Evolutionary conservation across 2,113 vertebrate species (phyloP), one percentile per base, ranked within the genome.

Genomic region (Grammomys dolichurus): DNA sequence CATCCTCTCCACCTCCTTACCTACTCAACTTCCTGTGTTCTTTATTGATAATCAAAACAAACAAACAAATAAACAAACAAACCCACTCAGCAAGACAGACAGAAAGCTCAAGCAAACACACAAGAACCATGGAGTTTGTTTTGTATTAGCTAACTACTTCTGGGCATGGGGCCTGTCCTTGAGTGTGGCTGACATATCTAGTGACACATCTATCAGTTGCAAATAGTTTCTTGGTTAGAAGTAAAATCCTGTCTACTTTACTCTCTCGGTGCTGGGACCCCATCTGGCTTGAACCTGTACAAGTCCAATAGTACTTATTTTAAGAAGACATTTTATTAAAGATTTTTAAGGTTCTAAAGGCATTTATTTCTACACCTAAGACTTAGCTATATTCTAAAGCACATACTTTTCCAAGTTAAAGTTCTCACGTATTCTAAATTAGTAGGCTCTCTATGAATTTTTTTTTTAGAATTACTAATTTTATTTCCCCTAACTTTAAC

Each of bases 261-360:
- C 33, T 5, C 22, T 58, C 78, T 40, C 54, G 24, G 54, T 81
- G 33, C 54, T 81, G 54, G 48, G 51, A 80, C 77, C 9, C 48
- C 28, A 77, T 54, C 28, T 19, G 31, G 13, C 54, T 40, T 82
- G 56, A 60, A 60, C 13, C 3, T 82, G 36, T 82, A 36, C 20
- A 81, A 56, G 33, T 81, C 2, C 36, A 81, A 81, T 28, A 86
- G 36, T 46, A 87, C 72, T 82, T 88, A 81, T 43, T 95, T 95
- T 90, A 19, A 90, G 89, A 96, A 60, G 58, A 43, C 12, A 69
- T 78, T 95, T 90, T 95, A 95, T 91, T 73, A 86, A 96, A 95
- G 88, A 93, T 43, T 36, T 16, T 31, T 85, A 14, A 65, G 81
- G 58, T 65, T 85, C 58, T 84, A 43, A 65, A 43, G 14, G 12